These are phyloP conservation scores for Xanthia togata DNA, from an alignment of 2,888 invertebrate genomes.

Conservation along the genomic window DNA sequence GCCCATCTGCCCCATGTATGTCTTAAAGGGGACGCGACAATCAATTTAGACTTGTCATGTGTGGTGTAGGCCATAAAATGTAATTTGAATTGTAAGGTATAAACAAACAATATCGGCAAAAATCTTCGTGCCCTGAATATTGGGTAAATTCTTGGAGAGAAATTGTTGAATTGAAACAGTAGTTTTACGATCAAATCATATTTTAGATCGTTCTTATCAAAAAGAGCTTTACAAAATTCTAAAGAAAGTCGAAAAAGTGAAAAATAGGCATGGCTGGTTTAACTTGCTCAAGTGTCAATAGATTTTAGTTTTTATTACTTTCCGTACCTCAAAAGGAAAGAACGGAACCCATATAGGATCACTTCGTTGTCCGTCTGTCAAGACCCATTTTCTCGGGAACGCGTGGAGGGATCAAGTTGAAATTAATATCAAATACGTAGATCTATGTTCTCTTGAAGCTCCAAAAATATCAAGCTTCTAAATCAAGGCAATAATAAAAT, in stretches of 20 bases:
- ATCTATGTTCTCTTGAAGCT: too few species aligned
- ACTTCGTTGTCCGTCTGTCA: too few species aligned
- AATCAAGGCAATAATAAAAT: too few species aligned
- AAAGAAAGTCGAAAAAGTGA: background rate
- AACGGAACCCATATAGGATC: too few species aligned
- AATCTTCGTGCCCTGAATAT: background rate
- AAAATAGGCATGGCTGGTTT: background rate
- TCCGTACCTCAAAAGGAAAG: too few species aligned
- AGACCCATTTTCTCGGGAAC: too few species aligned
- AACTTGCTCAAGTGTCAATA: background rate
- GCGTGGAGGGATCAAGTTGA: too few species aligned
- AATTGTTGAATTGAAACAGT: background rate
- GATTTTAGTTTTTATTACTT: background rate
- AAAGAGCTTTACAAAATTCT: background rate
- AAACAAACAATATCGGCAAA: background rate
- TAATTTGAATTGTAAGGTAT: background rate
- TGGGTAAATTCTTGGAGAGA: background rate
- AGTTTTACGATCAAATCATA: background rate
- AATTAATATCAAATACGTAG: too few species aligned
- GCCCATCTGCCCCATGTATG: background rate
- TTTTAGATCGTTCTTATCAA: background rate
- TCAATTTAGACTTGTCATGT: background rate
- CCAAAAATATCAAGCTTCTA: too few species aligned
- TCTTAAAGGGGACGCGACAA: background rate
- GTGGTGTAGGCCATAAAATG: background rate